Evolutionary conservation across 2,888 invertebrate genomes (phyloP).

Genomic region (Cerastoderma edule): DNA sequence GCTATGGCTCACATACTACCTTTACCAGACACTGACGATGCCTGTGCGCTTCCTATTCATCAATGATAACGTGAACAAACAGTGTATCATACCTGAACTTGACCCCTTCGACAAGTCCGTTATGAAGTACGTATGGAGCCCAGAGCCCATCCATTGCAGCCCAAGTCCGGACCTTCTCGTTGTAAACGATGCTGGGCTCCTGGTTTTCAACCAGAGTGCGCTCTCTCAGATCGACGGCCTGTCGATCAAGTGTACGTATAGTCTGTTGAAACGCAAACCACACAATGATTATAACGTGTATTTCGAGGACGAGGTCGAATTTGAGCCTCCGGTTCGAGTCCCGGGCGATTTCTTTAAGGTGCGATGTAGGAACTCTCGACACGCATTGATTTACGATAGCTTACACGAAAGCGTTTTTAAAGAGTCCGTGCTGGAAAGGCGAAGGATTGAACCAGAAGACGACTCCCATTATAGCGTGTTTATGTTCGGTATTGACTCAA

Average conservation of each 20-base stretch:
- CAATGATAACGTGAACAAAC: slow-evolving; percentile 52
- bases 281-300: slow-evolving; percentile 58
- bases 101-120: slow-evolving; percentile 65
- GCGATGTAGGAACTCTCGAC: slow-evolving; percentile 43
- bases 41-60: slow-evolving; percentile 56
- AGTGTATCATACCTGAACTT: slow-evolving; percentile 62
- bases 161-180: slow-evolving; percentile 51
- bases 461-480: slow-evolving; percentile 53
- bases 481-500: slow-evolving; percentile 67
- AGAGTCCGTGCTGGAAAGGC: slow-evolving; percentile 4
- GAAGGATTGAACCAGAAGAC: slow-evolving; percentile 27
- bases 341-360: slow-evolving; percentile 62
- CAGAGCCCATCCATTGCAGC: slow-evolving; percentile 60
- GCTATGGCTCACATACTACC: slow-evolving; percentile 29
- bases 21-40: slow-evolving; percentile 50
- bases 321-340: slow-evolving; percentile 46
- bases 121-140: slow-evolving; percentile 63
- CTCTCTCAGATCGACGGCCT: slow-evolving; percentile 19
- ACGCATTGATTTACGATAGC: slow-evolving; percentile 48
- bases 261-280: slow-evolving; percentile 39
- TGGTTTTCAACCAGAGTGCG: slow-evolving; percentile 54
- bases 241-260: slow-evolving; percentile 49
- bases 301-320: slow-evolving; percentile 47
- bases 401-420: slow-evolving; percentile 57
- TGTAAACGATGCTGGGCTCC: slow-evolving; percentile 50